These are phyloP conservation scores for Clarias macrocephalus DNA, from an alignment of 2,113 vertebrate species.

Conservation along the genomic window DNA sequence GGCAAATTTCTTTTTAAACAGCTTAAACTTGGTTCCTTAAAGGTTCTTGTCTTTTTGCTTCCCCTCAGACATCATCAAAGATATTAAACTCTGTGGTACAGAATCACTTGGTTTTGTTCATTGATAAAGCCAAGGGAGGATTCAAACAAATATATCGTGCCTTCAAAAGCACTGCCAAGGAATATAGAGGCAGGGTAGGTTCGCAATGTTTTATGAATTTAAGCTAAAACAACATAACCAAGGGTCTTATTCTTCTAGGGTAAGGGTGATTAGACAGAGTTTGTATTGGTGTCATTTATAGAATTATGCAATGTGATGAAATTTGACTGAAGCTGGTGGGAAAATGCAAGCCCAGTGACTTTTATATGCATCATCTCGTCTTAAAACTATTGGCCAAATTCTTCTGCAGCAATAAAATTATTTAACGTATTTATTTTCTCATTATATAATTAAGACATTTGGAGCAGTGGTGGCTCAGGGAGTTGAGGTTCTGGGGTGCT, in stretches of 20 bases:
- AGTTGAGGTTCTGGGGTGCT: too few species aligned
- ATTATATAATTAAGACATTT: too few species aligned
- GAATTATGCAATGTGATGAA: too few species aligned
- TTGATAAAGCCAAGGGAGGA: constrained; percentile 69
- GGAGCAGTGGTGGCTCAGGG: too few species aligned
- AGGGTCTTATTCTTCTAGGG: background rate
- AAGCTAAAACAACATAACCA: background rate
- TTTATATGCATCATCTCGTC: too few species aligned
- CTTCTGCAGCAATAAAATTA: too few species aligned
- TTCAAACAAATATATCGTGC: constrained; percentile 71
- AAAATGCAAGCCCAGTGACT: too few species aligned
- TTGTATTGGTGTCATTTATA: too few species aligned
- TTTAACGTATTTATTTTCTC: too few species aligned
- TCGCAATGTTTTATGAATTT: background rate
- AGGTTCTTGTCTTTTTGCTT: constrained; percentile 29
- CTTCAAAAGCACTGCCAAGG: constrained; percentile 69
- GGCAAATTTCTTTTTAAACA: constrained; percentile 12
- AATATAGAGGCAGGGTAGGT: constrained; percentile 84
- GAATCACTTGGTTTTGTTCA: constrained; percentile 87
- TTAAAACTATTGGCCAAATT: too few species aligned
- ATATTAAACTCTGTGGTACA: constrained; percentile 80
- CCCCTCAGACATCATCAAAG: constrained; percentile 79
- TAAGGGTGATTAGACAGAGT: too few species aligned
- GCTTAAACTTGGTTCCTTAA: background rate
- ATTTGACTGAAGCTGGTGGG: too few species aligned